Percentiles rank a stretch among this genome's conserved stretches.
Evolutionary conservation across 2,888 invertebrate genomes (phyloP).

Genomic region (Lepidocyrtoides sp.): DNA sequence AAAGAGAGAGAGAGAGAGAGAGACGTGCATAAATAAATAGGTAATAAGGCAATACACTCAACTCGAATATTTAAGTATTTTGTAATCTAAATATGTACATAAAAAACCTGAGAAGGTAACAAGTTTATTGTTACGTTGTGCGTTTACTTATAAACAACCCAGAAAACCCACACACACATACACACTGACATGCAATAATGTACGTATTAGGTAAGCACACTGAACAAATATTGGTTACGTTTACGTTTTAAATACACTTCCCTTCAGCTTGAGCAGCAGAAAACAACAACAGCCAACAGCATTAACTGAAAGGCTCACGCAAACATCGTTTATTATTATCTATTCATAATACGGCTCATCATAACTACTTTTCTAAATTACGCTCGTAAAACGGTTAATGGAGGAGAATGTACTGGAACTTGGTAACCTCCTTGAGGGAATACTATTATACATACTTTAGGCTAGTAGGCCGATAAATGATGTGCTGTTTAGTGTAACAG

Average conservation of each 20-base stretch:
- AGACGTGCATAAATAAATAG: conserved; percentile 24
- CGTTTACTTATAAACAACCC: neutral
- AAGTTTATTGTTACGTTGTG: conserved; percentile 3
- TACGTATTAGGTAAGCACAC: neutral
- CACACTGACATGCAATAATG: neutral
- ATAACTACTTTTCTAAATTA: conserved; percentile 66
- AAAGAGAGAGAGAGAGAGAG: conserved; percentile 1
- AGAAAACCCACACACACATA: neutral
- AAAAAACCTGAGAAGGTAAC: conserved; percentile 33
- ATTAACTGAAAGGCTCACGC: conserved; percentile 51
- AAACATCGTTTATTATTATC: conserved; percentile 55
- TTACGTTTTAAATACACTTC: neutral
- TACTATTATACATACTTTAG: neutral
- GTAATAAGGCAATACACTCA: neutral
- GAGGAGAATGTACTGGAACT: conserved; percentile 49
- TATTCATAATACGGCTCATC: conserved; percentile 64
- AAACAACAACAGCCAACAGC: neutral
- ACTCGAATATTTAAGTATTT: neutral
- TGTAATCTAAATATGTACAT: neutral
- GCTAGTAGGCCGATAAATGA: neutral
- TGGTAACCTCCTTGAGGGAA: conserved; percentile 49
- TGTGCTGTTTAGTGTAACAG: conserved; percentile 21
- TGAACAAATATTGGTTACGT: too few species aligned
- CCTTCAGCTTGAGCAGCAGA: neutral
- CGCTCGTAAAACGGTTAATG: conserved; percentile 61